Evolutionary conservation across 2,797 vertebrate genomes (phyloP), one percentile per base, ranked within the genome.

Genomic region (Crenichthys baileyi): DNA sequence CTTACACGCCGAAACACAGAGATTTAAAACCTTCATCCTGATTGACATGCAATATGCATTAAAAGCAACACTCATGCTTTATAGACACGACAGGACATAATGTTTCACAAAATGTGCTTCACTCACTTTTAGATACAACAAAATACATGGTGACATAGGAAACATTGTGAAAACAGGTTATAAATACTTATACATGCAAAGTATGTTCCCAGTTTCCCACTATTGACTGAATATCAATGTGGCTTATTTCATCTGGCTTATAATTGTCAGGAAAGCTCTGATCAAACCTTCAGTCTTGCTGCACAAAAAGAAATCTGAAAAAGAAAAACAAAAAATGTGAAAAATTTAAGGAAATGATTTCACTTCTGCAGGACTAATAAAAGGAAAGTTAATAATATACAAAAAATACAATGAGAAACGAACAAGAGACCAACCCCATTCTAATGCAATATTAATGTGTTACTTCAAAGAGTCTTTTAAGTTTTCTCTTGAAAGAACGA

Each of bases 401-500:
- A 3, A 65, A 36, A 65, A 36, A 60, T 9, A 56, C 8, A 2
- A 24, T 56, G 24, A 24, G 55, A 56, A 56, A 56, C n/a, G 29
- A 31, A 61, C 13, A 61, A 36, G 16, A 63, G 16, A 18, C 31
- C 16, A 0, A 7, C 31, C 31, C 2, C 3, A 20, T 39, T 65
- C 29, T 65, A 65, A 39, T 65, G 61, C 3, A 36, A 9, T 39
- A 65, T 65, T 65, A 18, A 65, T 65, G 20, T 36, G 29, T 18
- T 39, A 39, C 61, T 65, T 65, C 61, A 65, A 65, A 65, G 61
- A 65, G 16, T 18, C 61, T 65, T 65, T 65, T 39, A 36, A 39
- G 61, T 65, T 16, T 65, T 65, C 1, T 39, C 31, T 65, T 65
- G 31, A 65, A 65, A 26, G 16, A 20, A 65, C 7, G 36, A 65